Evolutionary conservation across 2,113 vertebrate genomes (phyloP).

Genomic region (Sphaerodactylus townsendi): DNA sequence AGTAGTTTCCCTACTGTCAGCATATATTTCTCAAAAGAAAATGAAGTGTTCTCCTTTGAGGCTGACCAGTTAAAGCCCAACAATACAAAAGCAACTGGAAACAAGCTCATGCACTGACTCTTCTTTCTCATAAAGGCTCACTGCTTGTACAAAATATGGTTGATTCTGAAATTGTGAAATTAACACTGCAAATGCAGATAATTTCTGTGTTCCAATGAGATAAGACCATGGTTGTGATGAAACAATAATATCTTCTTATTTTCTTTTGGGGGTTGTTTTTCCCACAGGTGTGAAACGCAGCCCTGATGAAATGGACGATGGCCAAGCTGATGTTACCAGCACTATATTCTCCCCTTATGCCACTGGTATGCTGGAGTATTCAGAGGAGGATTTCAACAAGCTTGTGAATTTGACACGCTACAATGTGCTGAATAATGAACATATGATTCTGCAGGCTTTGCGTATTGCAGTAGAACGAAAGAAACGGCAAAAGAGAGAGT

Average conservation of each 20-base stretch:
- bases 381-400: slow-evolving; percentile 69
- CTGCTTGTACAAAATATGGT: background rate
- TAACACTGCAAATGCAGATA: background rate
- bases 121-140: background rate
- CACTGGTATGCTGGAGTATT: slow-evolving; percentile 74
- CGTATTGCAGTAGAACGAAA: slow-evolving; percentile 57
- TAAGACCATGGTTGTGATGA: background rate
- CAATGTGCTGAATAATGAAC: slow-evolving; percentile 79
- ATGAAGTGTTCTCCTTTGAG: background rate
- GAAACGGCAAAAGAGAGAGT: slow-evolving; percentile 20
- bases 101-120: too few species aligned
- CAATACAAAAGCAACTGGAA: background rate
- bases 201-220: background rate
- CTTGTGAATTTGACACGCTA: slow-evolving; percentile 75
- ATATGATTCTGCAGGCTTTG: slow-evolving; percentile 69
- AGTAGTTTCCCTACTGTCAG: background rate
- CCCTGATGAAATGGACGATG: slow-evolving; percentile 62
- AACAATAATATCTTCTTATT: background rate
- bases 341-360: slow-evolving; percentile 66
- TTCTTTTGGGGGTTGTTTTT: background rate
- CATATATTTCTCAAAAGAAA: background rate
- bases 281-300: slow-evolving; percentile 72
- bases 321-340: slow-evolving; percentile 70
- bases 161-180: background rate
- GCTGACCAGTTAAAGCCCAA: background rate